Evolutionary conservation across 2,797 vertebrate species (phyloP).

Genomic region (Acanthis flammea): DNA sequence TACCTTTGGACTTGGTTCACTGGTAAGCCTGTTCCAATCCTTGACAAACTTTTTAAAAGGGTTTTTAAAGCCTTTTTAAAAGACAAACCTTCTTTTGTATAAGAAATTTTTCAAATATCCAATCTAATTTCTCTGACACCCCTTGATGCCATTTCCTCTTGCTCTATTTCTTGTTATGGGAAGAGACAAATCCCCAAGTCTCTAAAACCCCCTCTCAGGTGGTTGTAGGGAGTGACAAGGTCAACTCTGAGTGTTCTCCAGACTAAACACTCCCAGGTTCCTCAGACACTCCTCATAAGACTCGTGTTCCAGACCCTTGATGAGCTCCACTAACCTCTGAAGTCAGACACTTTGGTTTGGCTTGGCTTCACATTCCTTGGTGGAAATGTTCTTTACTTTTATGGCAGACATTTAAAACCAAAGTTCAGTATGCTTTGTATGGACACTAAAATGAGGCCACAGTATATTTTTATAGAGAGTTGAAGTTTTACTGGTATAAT

Average conservation of each 20-base stretch:
- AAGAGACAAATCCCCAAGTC: not conserved
- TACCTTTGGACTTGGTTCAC: rapidly evolving
- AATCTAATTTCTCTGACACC: not conserved
- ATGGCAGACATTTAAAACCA: not conserved
- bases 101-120: not conserved
- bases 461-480: not conserved
- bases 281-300: not conserved
- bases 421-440: not conserved
- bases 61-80: too few relatives aligned
- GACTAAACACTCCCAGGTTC: not conserved
- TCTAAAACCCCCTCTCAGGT: not conserved
- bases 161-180: not conserved
- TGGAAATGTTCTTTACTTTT: not conserved
- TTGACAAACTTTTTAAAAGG: not conserved
- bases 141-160: not conserved
- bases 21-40: not conserved
- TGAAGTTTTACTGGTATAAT: not conserved
- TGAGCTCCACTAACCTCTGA: not conserved
- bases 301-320: not conserved
- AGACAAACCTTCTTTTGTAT: not conserved
- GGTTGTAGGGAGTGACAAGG: not conserved
- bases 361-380: not conserved
- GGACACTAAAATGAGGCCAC: not conserved
- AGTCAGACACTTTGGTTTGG: not conserved
- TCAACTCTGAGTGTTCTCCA: not conserved